Evolutionary conservation across 2,113 vertebrate species (phyloP).

Genomic region (Pica pica): DNA sequence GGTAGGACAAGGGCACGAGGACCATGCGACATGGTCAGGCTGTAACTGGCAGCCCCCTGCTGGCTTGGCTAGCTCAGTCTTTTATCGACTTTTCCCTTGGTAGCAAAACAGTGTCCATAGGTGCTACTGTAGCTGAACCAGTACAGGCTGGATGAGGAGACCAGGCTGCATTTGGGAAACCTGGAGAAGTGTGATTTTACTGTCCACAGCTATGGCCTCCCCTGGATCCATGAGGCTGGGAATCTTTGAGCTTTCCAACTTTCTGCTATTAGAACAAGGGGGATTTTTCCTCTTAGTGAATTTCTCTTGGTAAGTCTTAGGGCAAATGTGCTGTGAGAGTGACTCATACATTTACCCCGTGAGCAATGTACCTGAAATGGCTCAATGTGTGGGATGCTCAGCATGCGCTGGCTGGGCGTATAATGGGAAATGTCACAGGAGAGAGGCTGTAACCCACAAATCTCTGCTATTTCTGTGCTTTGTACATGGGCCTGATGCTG

Average conservation of each 20-base stretch:
- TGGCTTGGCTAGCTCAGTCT: neutral
- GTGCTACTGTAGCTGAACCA: neutral
- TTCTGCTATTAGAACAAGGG: neutral
- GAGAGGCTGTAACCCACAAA: neutral
- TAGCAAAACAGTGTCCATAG: neutral
- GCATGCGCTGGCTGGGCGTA: rapidly evolving
- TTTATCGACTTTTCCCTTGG: neutral
- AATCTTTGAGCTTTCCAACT: neutral
- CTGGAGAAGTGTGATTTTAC: neutral
- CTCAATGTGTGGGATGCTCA: neutral
- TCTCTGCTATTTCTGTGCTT: neutral
- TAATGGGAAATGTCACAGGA: neutral
- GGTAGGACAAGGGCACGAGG: neutral
- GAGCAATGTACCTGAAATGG: neutral
- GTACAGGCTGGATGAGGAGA: neutral
- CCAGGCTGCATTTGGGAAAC: neutral
- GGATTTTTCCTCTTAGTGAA: neutral
- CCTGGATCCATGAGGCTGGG: neutral
- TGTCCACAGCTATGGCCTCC: neutral
- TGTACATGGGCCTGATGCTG: neutral
- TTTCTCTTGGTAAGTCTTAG: neutral
- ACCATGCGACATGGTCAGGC: neutral
- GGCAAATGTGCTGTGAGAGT: neutral
- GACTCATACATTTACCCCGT: neutral
- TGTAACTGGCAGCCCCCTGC: neutral